A percentile compares a stretch with the other conserved stretches of the same genome.
Evolutionary conservation across 2,888 invertebrate genomes (phyloP).

Genomic region (Hirtodrosophila histrioides): DNA sequence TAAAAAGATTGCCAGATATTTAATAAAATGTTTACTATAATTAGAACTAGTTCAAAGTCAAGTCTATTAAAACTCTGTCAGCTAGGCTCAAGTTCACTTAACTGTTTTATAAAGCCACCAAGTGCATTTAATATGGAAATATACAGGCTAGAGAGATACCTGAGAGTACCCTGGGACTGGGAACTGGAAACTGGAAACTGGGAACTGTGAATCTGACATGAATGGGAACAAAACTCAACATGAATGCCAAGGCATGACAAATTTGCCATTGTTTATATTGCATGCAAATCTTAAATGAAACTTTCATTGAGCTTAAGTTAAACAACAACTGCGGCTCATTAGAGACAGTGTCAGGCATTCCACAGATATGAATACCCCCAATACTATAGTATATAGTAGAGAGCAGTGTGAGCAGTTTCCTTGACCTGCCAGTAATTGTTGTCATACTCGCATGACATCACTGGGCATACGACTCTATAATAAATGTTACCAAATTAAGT

Average conservation of each 20-base stretch:
- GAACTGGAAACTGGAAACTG: constrained; percentile 2
- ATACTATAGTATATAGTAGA: neutral
- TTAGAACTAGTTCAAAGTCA: constrained; percentile 15
- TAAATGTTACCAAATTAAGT: constrained; percentile 59
- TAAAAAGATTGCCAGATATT: no score
- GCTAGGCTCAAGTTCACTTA: constrained; percentile 15
- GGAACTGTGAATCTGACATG: constrained; percentile 42
- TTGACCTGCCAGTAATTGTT: neutral
- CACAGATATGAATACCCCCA: neutral
- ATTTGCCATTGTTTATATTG: constrained; percentile 53
- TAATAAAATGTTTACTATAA: no score
- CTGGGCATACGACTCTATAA: constrained; percentile 23
- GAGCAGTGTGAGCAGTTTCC: constrained; percentile 6
- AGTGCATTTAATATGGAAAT: constrained; percentile 26
- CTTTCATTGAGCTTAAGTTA: constrained; percentile 25
- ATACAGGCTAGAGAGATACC: constrained; percentile 13
- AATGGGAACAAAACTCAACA: constrained; percentile 32
- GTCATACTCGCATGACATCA: constrained; percentile 60
- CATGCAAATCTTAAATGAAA: constrained; percentile 62
- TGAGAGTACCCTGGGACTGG: constrained; percentile 19
- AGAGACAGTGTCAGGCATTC: constrained; percentile 32
- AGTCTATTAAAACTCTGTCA: neutral
- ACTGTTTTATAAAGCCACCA: constrained; percentile 23
- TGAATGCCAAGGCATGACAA: constrained; percentile 30
- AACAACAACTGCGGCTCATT: constrained; percentile 25